Percentiles rank a stretch among this genome's conserved stretches.
Evolutionary conservation across 2,113 vertebrate genomes (phyloP).

Genomic region (Panthera uncia): DNA sequence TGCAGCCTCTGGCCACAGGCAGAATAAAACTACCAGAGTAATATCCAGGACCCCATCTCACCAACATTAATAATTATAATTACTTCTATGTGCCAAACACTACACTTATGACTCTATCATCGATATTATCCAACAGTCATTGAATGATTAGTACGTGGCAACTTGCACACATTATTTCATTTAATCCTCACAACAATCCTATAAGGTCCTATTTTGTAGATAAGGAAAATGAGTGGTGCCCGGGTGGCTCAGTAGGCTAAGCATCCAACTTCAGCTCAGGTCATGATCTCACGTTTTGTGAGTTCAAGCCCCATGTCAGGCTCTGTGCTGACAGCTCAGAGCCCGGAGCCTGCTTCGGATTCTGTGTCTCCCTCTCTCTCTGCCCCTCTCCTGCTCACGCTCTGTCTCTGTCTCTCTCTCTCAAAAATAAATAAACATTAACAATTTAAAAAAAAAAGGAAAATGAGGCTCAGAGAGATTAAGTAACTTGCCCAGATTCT

Average conservation of each 20-base stretch:
- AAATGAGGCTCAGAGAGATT: conserved; percentile 22
- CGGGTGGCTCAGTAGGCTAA: too few species aligned
- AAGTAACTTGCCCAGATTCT: not conserved
- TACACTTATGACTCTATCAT: not conserved
- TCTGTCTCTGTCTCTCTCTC: too few species aligned
- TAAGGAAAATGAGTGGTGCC: not conserved
- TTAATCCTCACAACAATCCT: not conserved
- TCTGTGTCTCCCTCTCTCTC: too few species aligned
- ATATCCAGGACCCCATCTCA: not conserved
- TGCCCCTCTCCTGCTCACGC: too few species aligned
- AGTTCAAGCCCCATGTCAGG: too few species aligned
- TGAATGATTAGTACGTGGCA: not conserved
- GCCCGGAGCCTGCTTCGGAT: too few species aligned
- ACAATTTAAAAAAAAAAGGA: not conserved
- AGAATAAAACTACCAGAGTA: not conserved
- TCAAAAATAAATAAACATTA: too few species aligned
- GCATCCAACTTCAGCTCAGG: too few species aligned
- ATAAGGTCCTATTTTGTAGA: not conserved
- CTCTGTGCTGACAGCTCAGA: too few species aligned
- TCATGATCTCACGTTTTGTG: too few species aligned
- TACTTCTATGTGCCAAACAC: not conserved
- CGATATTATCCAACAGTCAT: not conserved
- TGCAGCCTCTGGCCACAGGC: not conserved
- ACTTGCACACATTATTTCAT: conserved; percentile 4
- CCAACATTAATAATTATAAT: conserved; percentile 23